phyloP scores from a whole-genome alignment of 2,888 invertebrate genomes.

The Leptinotarsa tumamoca region DNA sequence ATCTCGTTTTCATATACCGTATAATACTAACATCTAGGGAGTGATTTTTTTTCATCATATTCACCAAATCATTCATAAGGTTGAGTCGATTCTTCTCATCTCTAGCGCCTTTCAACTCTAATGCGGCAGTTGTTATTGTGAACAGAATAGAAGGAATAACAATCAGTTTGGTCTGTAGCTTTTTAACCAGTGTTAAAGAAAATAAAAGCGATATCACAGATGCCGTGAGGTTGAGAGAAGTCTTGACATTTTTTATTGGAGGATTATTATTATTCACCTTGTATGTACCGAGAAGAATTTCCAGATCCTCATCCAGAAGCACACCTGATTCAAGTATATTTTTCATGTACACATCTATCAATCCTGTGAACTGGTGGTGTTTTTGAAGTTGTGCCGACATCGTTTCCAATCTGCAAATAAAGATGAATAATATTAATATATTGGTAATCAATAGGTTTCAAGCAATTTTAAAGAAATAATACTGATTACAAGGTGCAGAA shows the following conservation, averaged over 20 bases:
- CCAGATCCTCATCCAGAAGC: conserved; percentile 54
- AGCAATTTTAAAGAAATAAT: no score
- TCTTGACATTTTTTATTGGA: conserved; percentile 30
- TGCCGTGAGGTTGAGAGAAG: conserved; percentile 40
- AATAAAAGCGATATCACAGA: conserved; percentile 34
- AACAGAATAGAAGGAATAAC: conserved; percentile 38
- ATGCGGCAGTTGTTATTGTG: conserved; percentile 23
- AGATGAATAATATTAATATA: not conserved
- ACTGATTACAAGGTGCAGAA: no score
- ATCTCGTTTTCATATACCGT: conserved; percentile 47
- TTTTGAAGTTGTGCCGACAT: not conserved
- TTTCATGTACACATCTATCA: conserved; percentile 44
- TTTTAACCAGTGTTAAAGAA: conserved; percentile 40
- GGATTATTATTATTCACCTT: conserved; percentile 35
- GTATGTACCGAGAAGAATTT: conserved; percentile 45
- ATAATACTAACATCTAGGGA: conserved; percentile 43
- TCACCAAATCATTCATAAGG: conserved; percentile 36
- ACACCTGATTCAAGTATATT: conserved; percentile 51
- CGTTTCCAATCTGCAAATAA: conserved; percentile 2
- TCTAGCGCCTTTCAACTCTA: conserved; percentile 29
- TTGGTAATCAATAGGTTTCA: no score
- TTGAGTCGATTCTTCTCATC: conserved; percentile 29
- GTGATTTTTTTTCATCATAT: conserved; percentile 41
- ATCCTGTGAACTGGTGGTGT: not conserved
- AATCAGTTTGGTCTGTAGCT: conserved; percentile 36